phyloP scores from a whole-genome alignment of 2,888 invertebrate genomes.

The Lasioglossum lativentre region DNA sequence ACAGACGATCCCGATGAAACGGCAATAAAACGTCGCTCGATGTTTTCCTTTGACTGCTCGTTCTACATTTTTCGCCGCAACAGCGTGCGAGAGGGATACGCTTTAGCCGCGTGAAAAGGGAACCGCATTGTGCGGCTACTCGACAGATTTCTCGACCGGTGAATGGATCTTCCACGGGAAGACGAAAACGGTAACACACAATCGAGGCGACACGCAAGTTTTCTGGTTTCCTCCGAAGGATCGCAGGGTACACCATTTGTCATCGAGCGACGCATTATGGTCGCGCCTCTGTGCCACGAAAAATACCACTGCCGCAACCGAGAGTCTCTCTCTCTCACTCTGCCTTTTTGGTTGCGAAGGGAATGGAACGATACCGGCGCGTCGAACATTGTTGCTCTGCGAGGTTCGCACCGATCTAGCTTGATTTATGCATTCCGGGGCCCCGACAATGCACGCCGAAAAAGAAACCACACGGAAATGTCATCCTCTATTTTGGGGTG shows the following conservation, averaged over 20 bases:
- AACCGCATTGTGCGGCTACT: slow-evolving; percentile 58
- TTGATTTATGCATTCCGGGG: slow-evolving; percentile 83
- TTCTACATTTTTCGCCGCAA: slow-evolving; percentile 51
- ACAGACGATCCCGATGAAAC: slow-evolving; percentile 24
- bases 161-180: slow-evolving; percentile 43
- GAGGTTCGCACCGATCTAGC: slow-evolving; percentile 70
- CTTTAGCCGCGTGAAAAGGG: slow-evolving; percentile 59
- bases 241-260: slow-evolving; percentile 79
- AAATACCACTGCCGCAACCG: slow-evolving; percentile 68
- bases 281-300: slow-evolving; percentile 81
- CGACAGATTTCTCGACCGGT: slow-evolving; percentile 67
- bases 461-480: slow-evolving; percentile 74
- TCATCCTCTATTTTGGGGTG: slow-evolving; percentile 75
- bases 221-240: slow-evolving; percentile 44
- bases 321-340: slow-evolving; percentile 51
- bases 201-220: slow-evolving; percentile 71
- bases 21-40: slow-evolving; percentile 17
- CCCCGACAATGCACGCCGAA: slow-evolving; percentile 72
- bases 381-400: slow-evolving; percentile 81
- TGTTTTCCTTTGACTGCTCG: slow-evolving; percentile 7
- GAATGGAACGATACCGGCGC: slow-evolving; percentile 34
- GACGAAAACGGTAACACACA: slow-evolving; percentile 52
- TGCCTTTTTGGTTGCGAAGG: slow-evolving; percentile 26
- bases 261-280: slow-evolving; percentile 82
- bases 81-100: slow-evolving; percentile 35